Evolutionary conservation across 2,113 vertebrate species (phyloP).

Genomic region (Globicephala melas): DNA sequence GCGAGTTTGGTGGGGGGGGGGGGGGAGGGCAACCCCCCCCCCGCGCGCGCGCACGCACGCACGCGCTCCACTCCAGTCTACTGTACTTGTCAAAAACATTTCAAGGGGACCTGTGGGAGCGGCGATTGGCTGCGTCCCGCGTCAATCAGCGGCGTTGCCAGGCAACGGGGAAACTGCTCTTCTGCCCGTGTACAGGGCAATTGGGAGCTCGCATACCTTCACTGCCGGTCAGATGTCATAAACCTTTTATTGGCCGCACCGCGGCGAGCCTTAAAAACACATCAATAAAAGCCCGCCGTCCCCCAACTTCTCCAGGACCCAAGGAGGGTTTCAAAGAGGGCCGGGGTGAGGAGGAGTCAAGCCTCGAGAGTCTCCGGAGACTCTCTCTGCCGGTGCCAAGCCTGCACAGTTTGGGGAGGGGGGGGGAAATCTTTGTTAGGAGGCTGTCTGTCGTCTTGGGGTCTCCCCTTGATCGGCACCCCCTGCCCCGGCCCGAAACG

Average conservation of each 20-base stretch:
- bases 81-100: constrained; percentile 81
- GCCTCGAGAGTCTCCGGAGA: constrained; percentile 35
- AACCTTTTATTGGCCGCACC: constrained; percentile 73
- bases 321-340: not conserved
- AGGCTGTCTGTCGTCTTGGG: constrained; percentile 15
- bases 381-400: not conserved
- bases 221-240: constrained; percentile 82
- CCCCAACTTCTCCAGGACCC: constrained; percentile 39
- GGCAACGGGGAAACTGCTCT: constrained; percentile 78
- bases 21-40: not conserved
- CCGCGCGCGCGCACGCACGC: constrained; percentile 31
- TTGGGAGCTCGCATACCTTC: constrained; percentile 80
- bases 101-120: constrained; percentile 64
- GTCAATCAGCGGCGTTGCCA: constrained; percentile 81
- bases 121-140: constrained; percentile 69
- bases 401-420: constrained; percentile 21
- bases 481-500: not conserved
- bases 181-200: constrained; percentile 59
- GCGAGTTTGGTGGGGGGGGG: not conserved
- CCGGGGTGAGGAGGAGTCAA: not conserved
- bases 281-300: constrained; percentile 55
- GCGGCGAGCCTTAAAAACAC: constrained; percentile 58
- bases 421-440: constrained; percentile 68
- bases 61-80: constrained; percentile 63
- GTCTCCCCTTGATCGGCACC: not conserved